These are phyloP conservation scores for Tragulus kanchil DNA, from an alignment of 2,113 vertebrate genomes.

Conservation along the genomic window DNA sequence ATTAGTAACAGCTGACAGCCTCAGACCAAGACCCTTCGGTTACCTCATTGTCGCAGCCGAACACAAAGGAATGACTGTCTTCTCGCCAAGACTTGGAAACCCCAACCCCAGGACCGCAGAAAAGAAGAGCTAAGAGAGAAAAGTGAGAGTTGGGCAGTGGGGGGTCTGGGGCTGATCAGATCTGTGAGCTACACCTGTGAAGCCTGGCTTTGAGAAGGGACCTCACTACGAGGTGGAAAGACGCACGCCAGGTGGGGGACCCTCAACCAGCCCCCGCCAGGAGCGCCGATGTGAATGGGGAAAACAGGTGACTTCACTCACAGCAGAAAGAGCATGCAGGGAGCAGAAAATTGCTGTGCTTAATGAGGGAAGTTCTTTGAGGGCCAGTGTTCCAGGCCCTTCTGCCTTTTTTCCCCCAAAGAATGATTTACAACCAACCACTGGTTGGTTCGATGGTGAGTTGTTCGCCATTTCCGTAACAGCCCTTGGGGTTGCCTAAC, in stretches of 20 bases:
- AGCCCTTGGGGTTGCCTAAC: slow-evolving; percentile 27
- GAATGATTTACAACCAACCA: slow-evolving; percentile 38
- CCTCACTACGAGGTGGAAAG: slow-evolving; percentile 48
- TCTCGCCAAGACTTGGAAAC: slow-evolving; percentile 88
- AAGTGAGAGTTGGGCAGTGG: slow-evolving; percentile 75
- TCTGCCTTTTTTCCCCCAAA: not conserved
- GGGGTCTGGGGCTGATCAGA: slow-evolving; percentile 22
- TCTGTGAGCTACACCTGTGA: slow-evolving; percentile 83
- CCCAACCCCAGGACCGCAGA: slow-evolving; percentile 80
- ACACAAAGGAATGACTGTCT: slow-evolving; percentile 92
- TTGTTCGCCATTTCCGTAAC: not conserved
- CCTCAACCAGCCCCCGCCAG: not conserved
- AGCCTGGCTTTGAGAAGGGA: slow-evolving; percentile 70
- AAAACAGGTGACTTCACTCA: not conserved
- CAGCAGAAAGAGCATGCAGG: not conserved
- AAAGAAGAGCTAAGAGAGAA: slow-evolving; percentile 82
- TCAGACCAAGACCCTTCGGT: slow-evolving; percentile 87
- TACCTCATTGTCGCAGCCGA: slow-evolving; percentile 88
- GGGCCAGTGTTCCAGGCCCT: slow-evolving; percentile 16
- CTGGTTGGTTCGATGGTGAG: not conserved
- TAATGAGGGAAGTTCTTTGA: slow-evolving; percentile 75
- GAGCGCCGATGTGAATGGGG: not conserved
- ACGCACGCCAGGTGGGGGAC: accelerated
- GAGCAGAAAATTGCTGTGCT: slow-evolving; percentile 43
- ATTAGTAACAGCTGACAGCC: slow-evolving; percentile 93